Evolutionary conservation across 1,140 invertebrate species (phyloP).

Genomic region (Cardiocondyla obscurior): DNA sequence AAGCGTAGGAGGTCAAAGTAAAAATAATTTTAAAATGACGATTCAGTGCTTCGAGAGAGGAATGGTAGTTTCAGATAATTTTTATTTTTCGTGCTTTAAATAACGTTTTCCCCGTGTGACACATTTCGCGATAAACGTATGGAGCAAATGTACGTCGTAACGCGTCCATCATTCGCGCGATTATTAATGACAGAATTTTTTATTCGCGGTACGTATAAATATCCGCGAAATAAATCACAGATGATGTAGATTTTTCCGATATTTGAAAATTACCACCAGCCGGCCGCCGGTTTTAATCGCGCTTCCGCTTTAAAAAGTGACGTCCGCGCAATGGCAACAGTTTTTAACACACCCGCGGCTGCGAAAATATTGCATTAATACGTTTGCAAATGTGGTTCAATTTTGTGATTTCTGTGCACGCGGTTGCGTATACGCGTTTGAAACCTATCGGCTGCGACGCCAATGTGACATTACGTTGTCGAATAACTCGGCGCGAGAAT

Average conservation of each 20-base stretch:
- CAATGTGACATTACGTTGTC: not conserved
- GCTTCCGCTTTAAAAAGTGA: conserved; percentile 26
- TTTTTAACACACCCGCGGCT: conserved; percentile 4
- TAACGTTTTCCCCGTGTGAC: not conserved
- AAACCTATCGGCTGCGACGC: not conserved
- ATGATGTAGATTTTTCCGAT: conserved; percentile 26
- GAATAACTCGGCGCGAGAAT: not conserved
- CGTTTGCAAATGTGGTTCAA: not conserved
- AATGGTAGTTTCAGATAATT: not conserved
- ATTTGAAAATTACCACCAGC: not conserved
- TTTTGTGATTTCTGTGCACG: not conserved
- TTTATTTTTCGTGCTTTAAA: not conserved
- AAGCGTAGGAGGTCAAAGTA: no score
- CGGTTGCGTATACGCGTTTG: not conserved
- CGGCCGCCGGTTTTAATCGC: conserved; percentile 16
- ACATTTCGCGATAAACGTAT: not conserved
- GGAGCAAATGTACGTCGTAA: not conserved
- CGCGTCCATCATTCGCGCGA: not conserved
- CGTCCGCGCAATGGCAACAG: not conserved
- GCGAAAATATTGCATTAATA: conserved; percentile 29
- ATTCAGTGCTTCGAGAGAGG: not conserved
- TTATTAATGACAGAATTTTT: conserved; percentile 11
- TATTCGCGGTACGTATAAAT: not conserved
- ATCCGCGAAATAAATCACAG: conserved; percentile 27
- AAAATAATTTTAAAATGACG: not conserved